Evolutionary conservation across 2,888 invertebrate genomes (phyloP), one percentile per base, ranked within the genome.

Genomic region (Cyclophora albipunctata): DNA sequence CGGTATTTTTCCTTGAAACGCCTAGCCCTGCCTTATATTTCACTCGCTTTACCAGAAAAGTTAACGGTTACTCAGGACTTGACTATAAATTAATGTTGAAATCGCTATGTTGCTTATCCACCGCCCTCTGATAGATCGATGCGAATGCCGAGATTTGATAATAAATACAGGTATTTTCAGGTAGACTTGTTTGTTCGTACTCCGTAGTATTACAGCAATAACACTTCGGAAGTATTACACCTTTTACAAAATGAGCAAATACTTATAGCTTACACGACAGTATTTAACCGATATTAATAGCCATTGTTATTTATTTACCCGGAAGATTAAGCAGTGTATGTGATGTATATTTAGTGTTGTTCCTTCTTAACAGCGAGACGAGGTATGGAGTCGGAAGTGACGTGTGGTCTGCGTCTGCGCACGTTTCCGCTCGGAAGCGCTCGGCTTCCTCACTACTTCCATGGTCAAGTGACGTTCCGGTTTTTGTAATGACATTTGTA

Each of bases 391-490:
- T 68, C 71, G 81, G 81, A 81, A 82, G 70, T 78, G 75, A 72
- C 75, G 75, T 62, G 56, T 59, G 71, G 77, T 66, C 72, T 70
- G 68, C 69, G 62, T 65, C 73, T 69, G 67, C 69, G 63, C 53
- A 49, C 60, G 63, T 75, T 86, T 86, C 85, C 84, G 84, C 66
- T 75, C 80, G 84, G 84, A 83, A 84, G 80, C 64, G 63, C 53
- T 54, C 58, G 62, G 71, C 74, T 84, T 84, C 83, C 84, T 81
- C 73, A 67, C 54, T 42, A 43, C 5, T 48, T 54, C 51, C 60
- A 77, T 78, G 81, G 81, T 66, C 78, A 69, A 55, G 51, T 55
- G 54, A 64, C 58, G 67, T 75, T 69, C 64, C 68, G 69, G 60
- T 58, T 64, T 62, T 59, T 37, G 37, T 53, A 50, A 58, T 54